A percentile compares a stretch with the other conserved stretches of the same genome.
These are phyloP conservation scores for Styela plicata DNA, from an alignment of 23 tunicate species.

Conservation along the genomic window DNA sequence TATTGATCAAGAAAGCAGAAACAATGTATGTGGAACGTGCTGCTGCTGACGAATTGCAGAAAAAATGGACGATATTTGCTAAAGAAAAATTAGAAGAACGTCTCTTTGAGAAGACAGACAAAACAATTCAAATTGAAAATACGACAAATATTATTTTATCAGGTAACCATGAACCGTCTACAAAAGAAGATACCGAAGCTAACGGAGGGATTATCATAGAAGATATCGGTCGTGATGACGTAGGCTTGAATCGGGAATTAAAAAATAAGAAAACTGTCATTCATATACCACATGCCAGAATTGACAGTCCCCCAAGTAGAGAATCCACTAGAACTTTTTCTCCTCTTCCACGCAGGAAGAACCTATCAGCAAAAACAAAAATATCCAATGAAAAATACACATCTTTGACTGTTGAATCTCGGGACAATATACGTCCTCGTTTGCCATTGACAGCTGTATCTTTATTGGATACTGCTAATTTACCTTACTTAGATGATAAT, in stretches of 20 bases:
- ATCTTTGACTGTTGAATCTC: neutral
- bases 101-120: neutral
- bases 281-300: neutral
- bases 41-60: constrained; percentile 16
- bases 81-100: constrained; percentile 1
- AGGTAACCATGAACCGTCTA: neutral
- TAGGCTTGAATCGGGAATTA: neutral
- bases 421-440: constrained; percentile 17
- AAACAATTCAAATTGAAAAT: neutral
- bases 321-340: neutral
- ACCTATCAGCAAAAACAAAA: neutral
- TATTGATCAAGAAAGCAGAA: constrained; percentile 15
- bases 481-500: constrained; percentile 1
- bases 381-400: neutral
- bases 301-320: neutral
- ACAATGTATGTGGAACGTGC: constrained; percentile 20
- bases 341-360: neutral
- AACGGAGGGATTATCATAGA: neutral
- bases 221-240: neutral
- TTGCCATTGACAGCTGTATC: constrained; percentile 12
- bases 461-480: constrained; percentile 21
- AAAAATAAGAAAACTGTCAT: neutral
- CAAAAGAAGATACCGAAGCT: neutral
- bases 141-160: neutral
- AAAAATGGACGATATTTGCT: constrained; percentile 1